Percentiles rank a stretch among this genome's conserved stretches.
Conservation (phyloP, 2,797 vertebrate genomes). For the Pseudomugil tenellus region DNA sequence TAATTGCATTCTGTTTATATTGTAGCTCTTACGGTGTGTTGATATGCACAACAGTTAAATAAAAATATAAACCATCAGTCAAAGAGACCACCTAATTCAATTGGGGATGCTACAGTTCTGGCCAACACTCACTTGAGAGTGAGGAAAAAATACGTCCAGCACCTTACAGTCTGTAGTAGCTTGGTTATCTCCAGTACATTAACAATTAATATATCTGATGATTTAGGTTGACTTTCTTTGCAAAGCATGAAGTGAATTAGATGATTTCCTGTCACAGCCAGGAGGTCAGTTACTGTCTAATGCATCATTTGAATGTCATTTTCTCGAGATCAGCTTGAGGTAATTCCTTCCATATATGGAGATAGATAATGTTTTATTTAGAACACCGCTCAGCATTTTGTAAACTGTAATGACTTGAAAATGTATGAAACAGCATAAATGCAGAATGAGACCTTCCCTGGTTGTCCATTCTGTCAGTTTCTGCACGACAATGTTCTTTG, state of each 20-base stretch:
- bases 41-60: no score
- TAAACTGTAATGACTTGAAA: constrained; percentile 31
- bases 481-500: constrained; percentile 29
- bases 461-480: constrained; percentile 36
- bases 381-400: constrained; percentile 45
- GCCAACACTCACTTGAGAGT: no score
- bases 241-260: constrained; percentile 25
- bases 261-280: constrained; percentile 46
- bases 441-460: constrained; percentile 28
- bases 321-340: constrained; percentile 48
- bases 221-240: not conserved
- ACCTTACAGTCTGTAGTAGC: no score
- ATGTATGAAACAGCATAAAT: constrained; percentile 50
- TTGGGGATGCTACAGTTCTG: no score
- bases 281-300: constrained; percentile 51
- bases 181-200: no score
- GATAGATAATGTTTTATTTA: constrained; percentile 71
- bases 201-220: no score
- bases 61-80: no score
- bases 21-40: no score
- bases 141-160: no score
- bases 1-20: no score
- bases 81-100: no score
- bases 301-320: constrained; percentile 44
- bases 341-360: constrained; percentile 41